phyloP scores from a whole-genome alignment of 2,888 invertebrate species.

The Limenitis arthemis region DNA sequence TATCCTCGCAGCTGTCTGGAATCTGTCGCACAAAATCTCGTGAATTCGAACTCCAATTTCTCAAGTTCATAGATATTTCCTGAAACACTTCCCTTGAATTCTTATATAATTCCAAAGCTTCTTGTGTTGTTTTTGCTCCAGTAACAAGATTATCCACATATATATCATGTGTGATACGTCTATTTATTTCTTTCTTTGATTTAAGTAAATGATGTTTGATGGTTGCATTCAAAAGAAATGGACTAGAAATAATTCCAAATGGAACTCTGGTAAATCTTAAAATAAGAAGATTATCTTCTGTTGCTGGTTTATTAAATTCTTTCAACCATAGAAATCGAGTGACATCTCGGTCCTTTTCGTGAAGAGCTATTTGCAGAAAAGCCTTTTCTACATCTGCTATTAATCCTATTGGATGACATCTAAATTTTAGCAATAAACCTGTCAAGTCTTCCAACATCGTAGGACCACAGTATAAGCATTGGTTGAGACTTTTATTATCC shows the following conservation, averaged over 20 bases:
- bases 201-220: conserved; percentile 12
- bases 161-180: neutral
- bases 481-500: conserved; percentile 24
- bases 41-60: conserved; percentile 10
- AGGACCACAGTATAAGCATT: conserved; percentile 27
- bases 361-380: conserved; percentile 25
- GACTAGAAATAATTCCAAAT: conserved; percentile 14
- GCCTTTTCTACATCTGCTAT: conserved; percentile 29
- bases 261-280: conserved; percentile 11
- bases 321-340: conserved; percentile 27
- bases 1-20: neutral
- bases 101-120: neutral
- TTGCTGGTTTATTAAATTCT: neutral
- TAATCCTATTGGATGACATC: conserved; percentile 21
- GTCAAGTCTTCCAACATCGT: conserved; percentile 27
- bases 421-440: conserved; percentile 24
- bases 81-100: conserved; percentile 1
- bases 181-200: neutral
- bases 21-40: neutral
- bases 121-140: neutral
- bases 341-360: conserved; percentile 23
- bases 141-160: conserved; percentile 8
- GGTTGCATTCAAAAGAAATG: conserved; percentile 20
- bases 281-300: conserved; percentile 10
- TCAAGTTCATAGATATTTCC: conserved; percentile 8